Evolutionary conservation across 2,797 vertebrate species (phyloP).

Genomic region (Chrosomus eos): DNA sequence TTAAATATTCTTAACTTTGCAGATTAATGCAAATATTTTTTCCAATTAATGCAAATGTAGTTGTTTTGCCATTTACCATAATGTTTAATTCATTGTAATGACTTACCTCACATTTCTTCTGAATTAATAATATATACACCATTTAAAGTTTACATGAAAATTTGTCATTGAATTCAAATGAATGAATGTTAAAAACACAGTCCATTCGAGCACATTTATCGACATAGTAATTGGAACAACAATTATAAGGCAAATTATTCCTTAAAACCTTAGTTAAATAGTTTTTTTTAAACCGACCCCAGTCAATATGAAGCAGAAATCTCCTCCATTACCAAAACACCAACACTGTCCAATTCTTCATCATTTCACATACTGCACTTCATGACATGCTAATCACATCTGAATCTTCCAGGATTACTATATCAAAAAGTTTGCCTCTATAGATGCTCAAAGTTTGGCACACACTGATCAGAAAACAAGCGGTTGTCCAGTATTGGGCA

Average conservation of each 20-base stretch:
- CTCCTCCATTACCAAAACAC: neutral
- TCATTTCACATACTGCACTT: neutral
- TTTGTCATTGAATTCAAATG: neutral
- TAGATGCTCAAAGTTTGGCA: neutral
- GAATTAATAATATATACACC: neutral
- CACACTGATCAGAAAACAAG: neutral
- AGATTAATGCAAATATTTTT: too few relatives aligned
- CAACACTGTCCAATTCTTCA: neutral
- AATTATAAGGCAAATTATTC: neutral
- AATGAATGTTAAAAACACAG: neutral
- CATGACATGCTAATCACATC: neutral
- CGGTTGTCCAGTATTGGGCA: neutral
- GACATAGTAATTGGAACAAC: neutral
- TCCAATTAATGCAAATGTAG: neutral
- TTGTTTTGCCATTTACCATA: neutral
- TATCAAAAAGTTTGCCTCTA: constrained; percentile 1
- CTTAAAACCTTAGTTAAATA: neutral
- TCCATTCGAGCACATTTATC: neutral
- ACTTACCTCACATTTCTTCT: too few relatives aligned
- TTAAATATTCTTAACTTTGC: neutral
- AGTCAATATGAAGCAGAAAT: neutral
- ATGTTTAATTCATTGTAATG: neutral
- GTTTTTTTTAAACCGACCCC: neutral
- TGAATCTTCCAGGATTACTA: neutral
- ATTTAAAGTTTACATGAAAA: neutral